Conservation (phyloP, 2,888 invertebrate species). For the Apamea epomidion region DNA sequence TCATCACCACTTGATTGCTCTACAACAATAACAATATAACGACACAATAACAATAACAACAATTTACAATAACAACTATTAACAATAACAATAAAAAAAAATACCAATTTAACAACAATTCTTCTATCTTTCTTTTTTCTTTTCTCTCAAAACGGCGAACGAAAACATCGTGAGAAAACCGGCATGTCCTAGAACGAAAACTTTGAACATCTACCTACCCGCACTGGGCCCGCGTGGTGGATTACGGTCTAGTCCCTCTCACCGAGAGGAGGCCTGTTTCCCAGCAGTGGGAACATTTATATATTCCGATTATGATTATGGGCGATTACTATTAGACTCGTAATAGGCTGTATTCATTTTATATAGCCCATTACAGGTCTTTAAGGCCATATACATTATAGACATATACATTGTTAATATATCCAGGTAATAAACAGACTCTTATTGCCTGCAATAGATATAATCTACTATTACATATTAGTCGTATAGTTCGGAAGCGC, state of each 20-base stretch:
- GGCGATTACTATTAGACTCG: neutral
- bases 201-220: neutral
- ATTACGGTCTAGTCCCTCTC: neutral
- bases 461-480: neutral
- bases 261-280: neutral
- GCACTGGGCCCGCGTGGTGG: neutral
- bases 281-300: neutral
- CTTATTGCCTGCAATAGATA: too few relatives aligned
- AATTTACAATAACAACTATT: too few relatives aligned
- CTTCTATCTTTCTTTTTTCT: too few relatives aligned
- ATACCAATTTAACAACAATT: too few relatives aligned
- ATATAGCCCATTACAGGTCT: neutral
- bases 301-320: neutral
- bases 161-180: neutral
- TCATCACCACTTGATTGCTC: too few relatives aligned
- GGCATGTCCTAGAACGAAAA: neutral
- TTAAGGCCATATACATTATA: neutral
- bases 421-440: neutral
- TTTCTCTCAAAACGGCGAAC: neutral
- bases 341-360: neutral
- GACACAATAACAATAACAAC: too few relatives aligned
- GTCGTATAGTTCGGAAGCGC: neutral
- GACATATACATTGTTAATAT: neutral
- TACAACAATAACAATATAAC: too few relatives aligned
- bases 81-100: too few relatives aligned